Conservation (phyloP, 2,888 invertebrate genomes). For the Serrognathus titanus region DNA sequence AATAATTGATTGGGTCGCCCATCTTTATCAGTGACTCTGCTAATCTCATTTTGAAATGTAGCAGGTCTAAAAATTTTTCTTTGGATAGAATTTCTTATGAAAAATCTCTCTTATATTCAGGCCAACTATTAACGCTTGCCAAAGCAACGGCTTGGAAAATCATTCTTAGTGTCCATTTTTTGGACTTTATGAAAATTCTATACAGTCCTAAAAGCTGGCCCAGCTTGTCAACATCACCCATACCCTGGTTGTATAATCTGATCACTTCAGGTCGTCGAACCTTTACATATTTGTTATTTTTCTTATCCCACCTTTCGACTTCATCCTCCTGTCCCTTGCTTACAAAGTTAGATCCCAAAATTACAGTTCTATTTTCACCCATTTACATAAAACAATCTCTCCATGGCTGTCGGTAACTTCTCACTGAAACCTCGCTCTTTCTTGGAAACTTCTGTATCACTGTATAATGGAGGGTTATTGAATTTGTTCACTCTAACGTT, state of each 20-base stretch:
- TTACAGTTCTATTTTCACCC: background rate
- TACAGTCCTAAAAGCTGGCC: slow-evolving; percentile 32
- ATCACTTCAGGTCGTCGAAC: slow-evolving; percentile 28
- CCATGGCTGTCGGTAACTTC: background rate
- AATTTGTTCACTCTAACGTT: background rate
- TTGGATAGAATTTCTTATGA: too few species aligned
- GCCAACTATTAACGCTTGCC: slow-evolving; percentile 23
- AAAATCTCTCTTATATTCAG: background rate
- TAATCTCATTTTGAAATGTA: too few species aligned
- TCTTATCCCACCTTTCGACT: slow-evolving; percentile 28
- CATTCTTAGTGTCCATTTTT: slow-evolving; percentile 21
- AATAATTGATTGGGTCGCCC: too few species aligned
- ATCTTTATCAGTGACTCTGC: too few species aligned
- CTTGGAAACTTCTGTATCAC: background rate
- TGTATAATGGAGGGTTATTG: background rate
- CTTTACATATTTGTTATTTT: slow-evolving; percentile 21
- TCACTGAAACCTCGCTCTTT: background rate
- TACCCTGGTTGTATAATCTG: slow-evolving; percentile 26
- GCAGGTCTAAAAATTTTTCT: too few species aligned
- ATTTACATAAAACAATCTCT: too few species aligned
- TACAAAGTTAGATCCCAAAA: slow-evolving; percentile 21
- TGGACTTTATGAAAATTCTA: slow-evolving; percentile 25
- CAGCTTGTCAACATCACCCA: slow-evolving; percentile 34
- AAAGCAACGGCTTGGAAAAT: slow-evolving; percentile 24
- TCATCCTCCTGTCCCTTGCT: slow-evolving; percentile 24